These are phyloP conservation scores for Crax fasciolata DNA, from an alignment of 2,797 vertebrate genomes.

Conservation along the genomic window DNA sequence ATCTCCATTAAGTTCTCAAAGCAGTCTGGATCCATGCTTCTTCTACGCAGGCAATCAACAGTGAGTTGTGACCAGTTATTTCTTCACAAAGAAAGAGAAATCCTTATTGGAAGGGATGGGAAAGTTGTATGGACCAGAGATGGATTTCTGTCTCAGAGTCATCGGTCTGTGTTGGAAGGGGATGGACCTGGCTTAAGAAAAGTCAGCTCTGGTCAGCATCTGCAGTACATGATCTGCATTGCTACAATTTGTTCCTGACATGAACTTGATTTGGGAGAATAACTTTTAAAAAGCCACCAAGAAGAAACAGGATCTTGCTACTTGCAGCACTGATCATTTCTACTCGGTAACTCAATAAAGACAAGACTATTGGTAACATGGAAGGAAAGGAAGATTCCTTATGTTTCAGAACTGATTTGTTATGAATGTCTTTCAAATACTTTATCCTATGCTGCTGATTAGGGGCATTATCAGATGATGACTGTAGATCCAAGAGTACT, in stretches of 20 bases:
- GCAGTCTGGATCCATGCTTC: background rate
- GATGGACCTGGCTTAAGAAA: background rate
- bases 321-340: constrained; percentile 34
- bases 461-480: constrained; percentile 58
- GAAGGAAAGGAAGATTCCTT: background rate
- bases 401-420: constrained; percentile 39
- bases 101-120: background rate
- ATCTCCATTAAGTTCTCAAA: background rate
- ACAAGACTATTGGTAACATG: constrained; percentile 11
- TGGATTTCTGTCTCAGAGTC: background rate
- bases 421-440: constrained; percentile 50
- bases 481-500: constrained; percentile 22
- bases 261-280: background rate
- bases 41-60: background rate
- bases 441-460: constrained; percentile 59
- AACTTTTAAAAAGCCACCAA: background rate
- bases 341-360: background rate
- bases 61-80: background rate
- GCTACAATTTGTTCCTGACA: background rate
- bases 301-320: constrained; percentile 24
- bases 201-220: constrained; percentile 21
- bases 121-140: background rate
- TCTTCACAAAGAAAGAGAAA: constrained; percentile 20
- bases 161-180: background rate
- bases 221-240: background rate